Base-by-base conservation (phyloP, 2,888 invertebrate genomes). In the Patella caerulea region DNA sequence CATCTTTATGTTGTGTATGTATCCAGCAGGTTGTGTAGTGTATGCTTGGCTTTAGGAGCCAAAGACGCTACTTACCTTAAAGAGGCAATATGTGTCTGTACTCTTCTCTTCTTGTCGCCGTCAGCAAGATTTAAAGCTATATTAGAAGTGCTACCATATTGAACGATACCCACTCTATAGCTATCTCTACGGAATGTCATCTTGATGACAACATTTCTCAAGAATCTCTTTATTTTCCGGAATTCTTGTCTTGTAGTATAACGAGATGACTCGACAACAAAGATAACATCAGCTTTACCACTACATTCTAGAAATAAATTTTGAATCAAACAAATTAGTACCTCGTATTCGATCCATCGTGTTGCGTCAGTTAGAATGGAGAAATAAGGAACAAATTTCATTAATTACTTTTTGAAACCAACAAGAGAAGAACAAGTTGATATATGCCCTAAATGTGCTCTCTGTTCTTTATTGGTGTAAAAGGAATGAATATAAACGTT, bases 191-290 rank as follows among this genome's bases (percentile, higher is more conserved):
- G 85, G 79, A 90, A 88, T 17, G 86, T 85, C 86, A 91, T 83
- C 56, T 86, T 78, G 76, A 87, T 86, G 34, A 89, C 83, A 7
- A 88, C 76, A n/a, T 82, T 81, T 17, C 86, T 81, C 9, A 89
- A 77, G 81, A 89, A 89, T 12, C 86, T 79, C 74, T 87, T 85
- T 45, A 89, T 82, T 59, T 83, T 70, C 73, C 86, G 84, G 78
- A 88, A 82, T 15, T 82, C 75, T 34, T 81, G 81, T 54, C 87
- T 82, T 34, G 84, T 80, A 65, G 89, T 87, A 78, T 89, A 89
- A 11, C 90, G 86, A 9, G 90, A 90, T 0, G 86, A 81, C 74
- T 91, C 91, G 5, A 91, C 82, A 52, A 86, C 87, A 78, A 91
- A 88, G 15, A 89, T 86, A 52, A 91, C 84, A 78, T 90, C 89